Evolutionary conservation across 2,888 invertebrate species (phyloP), one percentile per base, ranked within the genome.

Genomic region (Drosophila mulleri): DNA sequence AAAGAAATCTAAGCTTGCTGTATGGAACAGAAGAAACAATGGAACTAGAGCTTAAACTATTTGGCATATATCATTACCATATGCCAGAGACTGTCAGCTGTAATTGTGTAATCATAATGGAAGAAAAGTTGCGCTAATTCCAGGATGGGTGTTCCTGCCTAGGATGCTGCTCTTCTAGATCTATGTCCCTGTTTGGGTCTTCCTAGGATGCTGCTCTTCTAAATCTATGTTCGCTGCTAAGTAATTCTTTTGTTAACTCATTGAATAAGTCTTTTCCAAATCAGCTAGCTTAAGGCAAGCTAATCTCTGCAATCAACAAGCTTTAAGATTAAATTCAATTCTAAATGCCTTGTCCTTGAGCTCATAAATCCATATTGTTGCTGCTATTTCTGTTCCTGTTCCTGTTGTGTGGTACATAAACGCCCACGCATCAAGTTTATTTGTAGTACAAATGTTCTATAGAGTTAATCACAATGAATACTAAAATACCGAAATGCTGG

Each of bases 391-490:
- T 16, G 26, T 16, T 14, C 11, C 29, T 44, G 20, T 11, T n/a
- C 16, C 20, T 16, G 11, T 23, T 35, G 14, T 20, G 20, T 52
- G 18, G 41, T n/a, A 41, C 18, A 54, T 26, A 54, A 41, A 54
- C 44, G 44, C 44, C 48, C 58, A 63, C 37, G 65, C 42, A 58
- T 16, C 11, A 16, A 65, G 66, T 68, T 66, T 75, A 82, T 83
- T 70, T 72, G 67, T 23, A 69, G 60, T 60, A 69, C 68, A 62
- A 70, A 68, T 62, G 78, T 42, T 71, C 65, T 60, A 59, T 67
- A 67, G 81, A 76, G 80, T 75, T 84, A 82, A 83, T 80, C 80
- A 82, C 75, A 72, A 74, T 68, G 72, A 67, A 69, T 61, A 39
- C 54, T 54, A 39, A 37, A 53, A 50, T 50, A 14, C 50, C 18